Conservation (phyloP, 2,113 vertebrate genomes). For the Castor canadensis region DNA sequence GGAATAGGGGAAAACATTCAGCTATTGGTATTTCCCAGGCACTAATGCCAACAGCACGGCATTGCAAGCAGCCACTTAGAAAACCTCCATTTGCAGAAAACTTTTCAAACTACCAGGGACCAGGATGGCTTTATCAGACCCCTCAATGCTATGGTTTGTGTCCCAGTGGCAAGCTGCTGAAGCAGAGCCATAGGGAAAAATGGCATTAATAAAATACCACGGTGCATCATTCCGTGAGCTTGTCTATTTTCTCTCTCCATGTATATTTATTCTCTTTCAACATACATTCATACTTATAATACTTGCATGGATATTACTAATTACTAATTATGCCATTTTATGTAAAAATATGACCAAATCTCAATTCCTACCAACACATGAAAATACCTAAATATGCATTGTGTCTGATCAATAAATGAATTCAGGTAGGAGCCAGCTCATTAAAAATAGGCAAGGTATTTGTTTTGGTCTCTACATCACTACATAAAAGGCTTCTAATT, state of each 20-base stretch:
- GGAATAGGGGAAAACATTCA: slow-evolving; percentile 50
- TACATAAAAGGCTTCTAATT: slow-evolving; percentile 60
- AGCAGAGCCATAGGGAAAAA: slow-evolving; percentile 45
- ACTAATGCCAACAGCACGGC: not conserved
- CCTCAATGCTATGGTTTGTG: not conserved
- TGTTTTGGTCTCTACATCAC: slow-evolving; percentile 73
- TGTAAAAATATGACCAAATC: not conserved
- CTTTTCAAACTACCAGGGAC: slow-evolving; percentile 17
- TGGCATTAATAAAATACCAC: not conserved
- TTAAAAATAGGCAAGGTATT: slow-evolving; percentile 77
- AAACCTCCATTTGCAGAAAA: slow-evolving; percentile 30
- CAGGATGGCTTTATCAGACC: not conserved
- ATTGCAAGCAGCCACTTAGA: not conserved
- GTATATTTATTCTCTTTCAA: not conserved
- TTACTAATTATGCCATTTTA: not conserved
- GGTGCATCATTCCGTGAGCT: slow-evolving; percentile 11
- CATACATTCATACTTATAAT: not conserved
- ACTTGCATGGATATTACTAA: not conserved
- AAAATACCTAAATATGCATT: slow-evolving; percentile 63
- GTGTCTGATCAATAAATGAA: slow-evolving; percentile 69
- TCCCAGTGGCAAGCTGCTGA: slow-evolving; percentile 28
- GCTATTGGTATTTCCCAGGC: slow-evolving; percentile 50
- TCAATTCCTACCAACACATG: slow-evolving; percentile 64
- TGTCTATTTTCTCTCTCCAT: not conserved
- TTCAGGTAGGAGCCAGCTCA: slow-evolving; percentile 67